Conservation (phyloP, 2,888 invertebrate genomes). For the Asteroscopus sphinx region DNA sequence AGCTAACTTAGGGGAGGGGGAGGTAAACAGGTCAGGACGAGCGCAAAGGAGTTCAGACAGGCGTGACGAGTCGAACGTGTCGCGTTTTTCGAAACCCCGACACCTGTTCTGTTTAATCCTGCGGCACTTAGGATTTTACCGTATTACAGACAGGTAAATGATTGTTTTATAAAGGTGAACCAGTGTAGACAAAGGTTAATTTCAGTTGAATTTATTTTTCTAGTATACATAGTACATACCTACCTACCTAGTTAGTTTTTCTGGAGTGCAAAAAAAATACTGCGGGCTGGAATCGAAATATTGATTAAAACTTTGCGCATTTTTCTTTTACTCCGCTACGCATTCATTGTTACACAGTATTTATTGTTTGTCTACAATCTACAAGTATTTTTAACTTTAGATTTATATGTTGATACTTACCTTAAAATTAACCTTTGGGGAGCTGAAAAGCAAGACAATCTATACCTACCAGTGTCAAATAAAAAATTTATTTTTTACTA, state of each 20-base stretch:
- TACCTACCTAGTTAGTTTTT: not conserved
- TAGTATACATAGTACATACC: not conserved
- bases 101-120: slow-evolving; percentile 78
- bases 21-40: slow-evolving; percentile 63
- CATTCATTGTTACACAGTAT: too few species aligned
- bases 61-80: slow-evolving; percentile 80
- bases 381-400: too few species aligned
- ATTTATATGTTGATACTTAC: too few species aligned
- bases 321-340: too few species aligned
- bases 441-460: too few species aligned
- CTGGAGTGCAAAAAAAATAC: too few species aligned
- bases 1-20: slow-evolving; percentile 59
- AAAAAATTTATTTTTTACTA: too few species aligned
- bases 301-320: too few species aligned
- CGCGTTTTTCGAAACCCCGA: slow-evolving; percentile 71
- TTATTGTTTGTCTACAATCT: too few species aligned
- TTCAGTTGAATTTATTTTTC: not conserved
- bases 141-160: slow-evolving; percentile 40
- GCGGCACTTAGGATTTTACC: slow-evolving; percentile 79
- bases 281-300: too few species aligned
- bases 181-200: slow-evolving; percentile 7
- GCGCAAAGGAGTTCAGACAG: slow-evolving; percentile 82
- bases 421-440: too few species aligned
- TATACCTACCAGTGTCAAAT: too few species aligned
- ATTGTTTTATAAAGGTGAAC: slow-evolving; percentile 32